These are phyloP conservation scores for Phrixothrix hirtus DNA, from an alignment of 2,888 invertebrate genomes.

Conservation along the genomic window DNA sequence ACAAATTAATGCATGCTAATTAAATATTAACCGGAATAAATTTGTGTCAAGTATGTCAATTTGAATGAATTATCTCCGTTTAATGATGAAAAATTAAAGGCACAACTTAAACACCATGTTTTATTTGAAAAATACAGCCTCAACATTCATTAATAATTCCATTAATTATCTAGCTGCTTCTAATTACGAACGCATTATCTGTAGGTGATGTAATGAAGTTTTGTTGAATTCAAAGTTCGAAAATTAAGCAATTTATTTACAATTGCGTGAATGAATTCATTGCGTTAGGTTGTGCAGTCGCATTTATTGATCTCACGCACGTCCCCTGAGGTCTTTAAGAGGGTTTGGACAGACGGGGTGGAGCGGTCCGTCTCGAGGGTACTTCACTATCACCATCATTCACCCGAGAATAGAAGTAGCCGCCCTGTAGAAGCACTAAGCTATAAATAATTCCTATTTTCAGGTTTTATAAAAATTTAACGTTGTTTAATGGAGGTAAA, in stretches of 20 bases:
- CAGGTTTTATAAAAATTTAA: conserved; percentile 16
- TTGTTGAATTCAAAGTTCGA: background rate
- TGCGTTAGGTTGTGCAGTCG: conserved; percentile 32
- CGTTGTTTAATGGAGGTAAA: conserved; percentile 8
- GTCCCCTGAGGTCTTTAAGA: conserved; percentile 38
- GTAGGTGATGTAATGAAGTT: background rate
- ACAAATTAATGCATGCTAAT: conserved; percentile 38
- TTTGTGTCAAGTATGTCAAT: conserved; percentile 27
- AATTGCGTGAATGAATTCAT: conserved; percentile 17
- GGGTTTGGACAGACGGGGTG: conserved; percentile 40
- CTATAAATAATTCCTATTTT: conserved; percentile 19
- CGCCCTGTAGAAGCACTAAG: conserved; percentile 12
- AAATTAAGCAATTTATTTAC: conserved; percentile 4
- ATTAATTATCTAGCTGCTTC: conserved; percentile 2
- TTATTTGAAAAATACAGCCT: background rate
- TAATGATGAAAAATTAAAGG: conserved; percentile 19
- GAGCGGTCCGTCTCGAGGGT: conserved; percentile 38
- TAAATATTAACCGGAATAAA: conserved; percentile 33
- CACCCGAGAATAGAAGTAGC: conserved; percentile 22
- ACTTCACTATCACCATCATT: conserved; percentile 36
- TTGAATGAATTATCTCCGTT: conserved; percentile 24
- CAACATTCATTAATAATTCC: background rate
- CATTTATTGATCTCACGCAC: conserved; percentile 41
- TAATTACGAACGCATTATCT: conserved; percentile 1
- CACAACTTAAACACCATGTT: conserved; percentile 1